Percentiles rank a stretch among this genome's conserved stretches.
These are phyloP conservation scores for Gambusia holbrooki DNA, from an alignment of 2,113 vertebrate species.

Conservation along the genomic window DNA sequence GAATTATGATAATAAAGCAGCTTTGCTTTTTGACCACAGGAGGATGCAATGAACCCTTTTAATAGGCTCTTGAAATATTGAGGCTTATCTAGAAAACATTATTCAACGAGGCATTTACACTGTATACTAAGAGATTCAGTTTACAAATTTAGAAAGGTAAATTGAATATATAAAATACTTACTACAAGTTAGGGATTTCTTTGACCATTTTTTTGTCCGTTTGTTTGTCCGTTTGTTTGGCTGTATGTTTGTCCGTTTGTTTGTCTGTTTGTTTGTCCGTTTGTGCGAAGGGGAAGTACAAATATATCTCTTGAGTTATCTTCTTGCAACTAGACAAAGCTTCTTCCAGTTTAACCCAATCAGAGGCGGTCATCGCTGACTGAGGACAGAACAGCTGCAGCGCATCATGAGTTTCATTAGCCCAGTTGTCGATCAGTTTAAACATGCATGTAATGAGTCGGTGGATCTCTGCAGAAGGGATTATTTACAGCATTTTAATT, in stretches of 20 bases:
- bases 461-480: conserved; percentile 72
- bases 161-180: conserved; percentile 41
- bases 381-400: neutral
- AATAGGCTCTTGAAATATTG: neutral
- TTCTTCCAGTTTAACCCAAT: conserved; percentile 74
- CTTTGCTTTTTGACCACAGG: neutral
- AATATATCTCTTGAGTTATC: conserved; percentile 64
- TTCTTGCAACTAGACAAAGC: conserved; percentile 67
- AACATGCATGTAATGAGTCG: conserved; percentile 71
- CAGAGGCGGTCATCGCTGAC: conserved; percentile 19
- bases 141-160: neutral
- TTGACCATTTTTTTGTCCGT: conserved; percentile 16
- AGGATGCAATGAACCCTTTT: neutral
- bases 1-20: neutral
- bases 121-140: neutral
- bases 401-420: conserved; percentile 56
- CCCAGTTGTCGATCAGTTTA: conserved; percentile 76
- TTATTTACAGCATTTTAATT: neutral
- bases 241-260: conserved; percentile 1
- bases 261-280: conserved; percentile 38
- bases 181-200: conserved; percentile 40
- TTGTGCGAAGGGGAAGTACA: conserved; percentile 45
- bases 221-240: conserved; percentile 46
- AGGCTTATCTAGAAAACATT: neutral
- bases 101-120: neutral